Percentiles rank a stretch among this genome's conserved stretches.
These are phyloP conservation scores for Microctenopoma stevenorrisi DNA, from an alignment of 2,797 vertebrate species.

Conservation along the genomic window DNA sequence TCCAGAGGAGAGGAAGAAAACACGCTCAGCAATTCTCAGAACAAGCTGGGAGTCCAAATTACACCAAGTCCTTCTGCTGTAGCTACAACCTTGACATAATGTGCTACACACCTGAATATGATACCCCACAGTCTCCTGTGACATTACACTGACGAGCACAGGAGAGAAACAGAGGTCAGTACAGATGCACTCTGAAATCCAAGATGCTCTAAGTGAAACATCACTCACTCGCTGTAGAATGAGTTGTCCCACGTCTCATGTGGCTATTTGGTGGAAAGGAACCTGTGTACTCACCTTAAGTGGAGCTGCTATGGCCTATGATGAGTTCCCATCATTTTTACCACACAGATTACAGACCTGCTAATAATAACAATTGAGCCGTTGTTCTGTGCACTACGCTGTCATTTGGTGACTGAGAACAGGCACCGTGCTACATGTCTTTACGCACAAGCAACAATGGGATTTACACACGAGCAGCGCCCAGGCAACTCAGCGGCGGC, in stretches of 20 bases:
- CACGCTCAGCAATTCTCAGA: constrained; percentile 53
- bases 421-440: constrained; percentile 37
- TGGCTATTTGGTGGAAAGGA: constrained; percentile 4
- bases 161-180: constrained; percentile 52
- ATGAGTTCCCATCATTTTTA: constrained; percentile 4
- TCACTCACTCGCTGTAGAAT: constrained; percentile 35
- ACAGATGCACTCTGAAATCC: constrained; percentile 39
- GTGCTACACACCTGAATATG: constrained; percentile 66
- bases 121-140: constrained; percentile 40
- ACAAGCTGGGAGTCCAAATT: constrained; percentile 59
- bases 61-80: constrained; percentile 54
- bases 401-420: constrained; percentile 67
- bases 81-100: constrained; percentile 74
- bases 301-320: constrained; percentile 23
- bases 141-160: constrained; percentile 35
- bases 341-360: constrained; percentile 41
- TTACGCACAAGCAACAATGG: constrained; percentile 52
- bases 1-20: constrained; percentile 34
- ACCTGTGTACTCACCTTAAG: constrained; percentile 22
- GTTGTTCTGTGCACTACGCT: constrained; percentile 60
- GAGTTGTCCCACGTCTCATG: constrained; percentile 11
- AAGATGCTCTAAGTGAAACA: constrained; percentile 42
- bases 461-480: constrained; percentile 40
- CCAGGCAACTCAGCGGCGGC: neutral
- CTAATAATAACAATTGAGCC: constrained; percentile 68